Base-by-base conservation (phyloP, 1,140 invertebrate genomes). In the Bursaphelenchus mucronatus region DNA sequence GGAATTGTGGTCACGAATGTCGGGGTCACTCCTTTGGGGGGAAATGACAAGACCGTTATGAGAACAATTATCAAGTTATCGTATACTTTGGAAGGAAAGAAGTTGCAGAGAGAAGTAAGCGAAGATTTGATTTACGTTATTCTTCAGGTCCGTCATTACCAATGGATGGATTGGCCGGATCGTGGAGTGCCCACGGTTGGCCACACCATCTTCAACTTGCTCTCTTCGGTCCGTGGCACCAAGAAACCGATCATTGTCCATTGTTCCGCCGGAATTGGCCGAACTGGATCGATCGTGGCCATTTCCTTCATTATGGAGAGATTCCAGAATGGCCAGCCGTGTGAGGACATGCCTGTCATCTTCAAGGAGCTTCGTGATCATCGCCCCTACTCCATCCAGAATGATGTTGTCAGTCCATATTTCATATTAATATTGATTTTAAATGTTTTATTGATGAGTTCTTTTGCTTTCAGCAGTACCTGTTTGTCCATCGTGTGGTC, bases 161-260 rank as follows among this genome's bases (percentile, higher is more conserved):
- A 67, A 45, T 67, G 65, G 65, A 50, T 52, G 10, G 59, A 71
- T 50, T 74, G 74, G 72, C 72, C 72, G 17, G 72, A 76, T 63
- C 67, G 66, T 39, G 59, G 68, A 51, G 58, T 75, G 6, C 71
- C 71, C 13, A 62, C 73, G 8, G 50, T 41, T 17, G 41, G 45
- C 9, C 21, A 61, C 1, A 70, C 71, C 40, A 71, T 63, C 11
- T 58, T 72, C 52, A 53, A 61, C 13, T 52, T 72, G 9, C 55
- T 72, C n/a, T 61, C 69, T 3, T 52, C 46, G 9, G 66, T 73
- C 6, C 71, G 71, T 55, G 71, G 62, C 11, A 66, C 62, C 43
- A 76, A 58, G 55, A 75, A 75, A 30, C 71, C 71, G 4, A 73
- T 73, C 40, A 21, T 73, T 9, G 71, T 75, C 15, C 71, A 73